Evolutionary conservation across 1,140 invertebrate genomes (phyloP).

Genomic region (Luehdorfia chinensis): DNA sequence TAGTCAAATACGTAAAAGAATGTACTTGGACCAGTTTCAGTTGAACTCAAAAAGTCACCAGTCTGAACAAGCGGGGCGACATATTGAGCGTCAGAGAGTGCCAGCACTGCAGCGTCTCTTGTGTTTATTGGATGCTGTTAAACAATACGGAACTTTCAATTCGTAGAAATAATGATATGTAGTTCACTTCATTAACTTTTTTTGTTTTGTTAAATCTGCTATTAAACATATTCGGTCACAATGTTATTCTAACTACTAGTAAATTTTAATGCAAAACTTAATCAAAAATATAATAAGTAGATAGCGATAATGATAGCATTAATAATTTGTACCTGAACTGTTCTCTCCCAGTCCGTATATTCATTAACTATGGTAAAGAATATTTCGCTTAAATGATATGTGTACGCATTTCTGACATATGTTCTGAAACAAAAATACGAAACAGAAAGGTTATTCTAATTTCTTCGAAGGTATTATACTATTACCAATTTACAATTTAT

Average conservation of each 20-base stretch:
- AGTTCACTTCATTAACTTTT: neutral
- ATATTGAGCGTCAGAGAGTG: constrained; percentile 94
- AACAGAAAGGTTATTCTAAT: too few species aligned
- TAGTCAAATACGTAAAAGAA: constrained; percentile 97
- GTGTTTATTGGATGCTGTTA: constrained; percentile 92
- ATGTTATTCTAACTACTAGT: too few species aligned
- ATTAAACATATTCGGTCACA: too few species aligned
- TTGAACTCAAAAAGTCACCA: constrained; percentile 84
- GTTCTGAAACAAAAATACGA: constrained; percentile 81
- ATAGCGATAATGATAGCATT: too few species aligned
- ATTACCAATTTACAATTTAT: too few species aligned
- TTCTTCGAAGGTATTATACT: too few species aligned
- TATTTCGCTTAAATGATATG: constrained; percentile 97
- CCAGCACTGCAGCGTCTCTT: constrained; percentile 93
- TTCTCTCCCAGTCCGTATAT: constrained; percentile 97
- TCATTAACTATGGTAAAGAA: constrained; percentile 97
- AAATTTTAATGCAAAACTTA: too few species aligned
- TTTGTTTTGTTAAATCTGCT: too few species aligned
- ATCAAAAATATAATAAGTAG: too few species aligned
- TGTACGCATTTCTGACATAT: constrained; percentile 95
- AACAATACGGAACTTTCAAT: too few species aligned
- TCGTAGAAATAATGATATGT: constrained; percentile 5
- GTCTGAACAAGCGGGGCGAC: constrained; percentile 91
- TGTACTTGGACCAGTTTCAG: constrained; percentile 80
- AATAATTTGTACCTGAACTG: constrained; percentile 78